Base-by-base conservation (phyloP, 2,888 invertebrate species). In the Parnassius orleans region DNA sequence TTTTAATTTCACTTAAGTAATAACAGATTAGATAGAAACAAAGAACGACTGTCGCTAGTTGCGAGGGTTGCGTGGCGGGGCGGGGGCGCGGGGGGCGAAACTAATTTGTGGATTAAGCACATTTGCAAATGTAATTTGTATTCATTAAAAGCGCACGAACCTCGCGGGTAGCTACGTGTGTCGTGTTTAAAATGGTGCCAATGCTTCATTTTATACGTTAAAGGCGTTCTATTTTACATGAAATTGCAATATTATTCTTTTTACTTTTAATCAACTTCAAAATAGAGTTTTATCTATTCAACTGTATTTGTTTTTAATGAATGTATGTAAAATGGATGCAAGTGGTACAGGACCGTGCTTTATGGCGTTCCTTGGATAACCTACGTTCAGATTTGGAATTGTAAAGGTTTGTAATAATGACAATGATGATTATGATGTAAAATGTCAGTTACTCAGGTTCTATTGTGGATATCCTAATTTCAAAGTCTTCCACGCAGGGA, bases 101-200 rank as follows among this genome's bases (percentile, higher is more conserved):
- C 89, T 89, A 90, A 90, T 90, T 89, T 89, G 81, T 78, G 89
- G 90, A 91, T 91, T 91, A 90, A 83, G 82, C 82, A 86, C 84
- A 89, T 91, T 90, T 89, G 87, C 87, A 86, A 90, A 89, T 78
- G 87, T 88, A 87, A 90, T 90, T 90, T 90, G 84, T 89, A 88
- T 89, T 87, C 86, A 88, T 88, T 87, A 86, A 85, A 84, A 84
- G 82, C 76, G 74, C 68, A 69, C 68, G 69, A 65, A 70, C 61
- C 53, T 44, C 60, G 61, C 60, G 59, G 50, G 51, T 42, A 57
- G 51, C 48, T 59, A 59, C 59, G 61, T 61, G 61, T 63, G 63
- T 61, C 53, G 57, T 61, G 64, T 66, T 53, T 51, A 50, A 57
- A 66, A 66, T 61, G 42, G 60, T 56, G 48, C 47, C 47, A 47